A percentile compares a stretch with the other conserved stretches of the same genome.
These are phyloP conservation scores for Oxyura jamaicensis DNA, from an alignment of 2,113 vertebrate species.

Conservation along the genomic window DNA sequence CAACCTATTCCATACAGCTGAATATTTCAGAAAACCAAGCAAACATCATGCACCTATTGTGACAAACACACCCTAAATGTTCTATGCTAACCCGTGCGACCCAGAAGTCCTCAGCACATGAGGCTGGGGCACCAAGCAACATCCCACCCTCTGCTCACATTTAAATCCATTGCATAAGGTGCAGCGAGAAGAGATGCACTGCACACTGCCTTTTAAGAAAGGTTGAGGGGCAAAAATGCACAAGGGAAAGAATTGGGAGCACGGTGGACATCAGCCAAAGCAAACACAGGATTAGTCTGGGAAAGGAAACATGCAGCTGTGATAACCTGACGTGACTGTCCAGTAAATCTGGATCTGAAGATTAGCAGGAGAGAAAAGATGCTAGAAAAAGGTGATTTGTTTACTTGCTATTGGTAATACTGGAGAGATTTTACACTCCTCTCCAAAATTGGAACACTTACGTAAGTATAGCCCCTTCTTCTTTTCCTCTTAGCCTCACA, in stretches of 20 bases:
- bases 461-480: neutral
- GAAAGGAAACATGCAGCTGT: neutral
- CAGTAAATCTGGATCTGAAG: neutral
- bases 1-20: neutral
- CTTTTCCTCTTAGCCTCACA: neutral
- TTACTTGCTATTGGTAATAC: neutral
- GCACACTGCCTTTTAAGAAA: neutral
- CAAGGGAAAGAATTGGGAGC: neutral
- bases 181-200: neutral
- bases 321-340: neutral
- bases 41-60: rapidly evolving
- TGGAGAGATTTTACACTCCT: neutral
- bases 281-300: rapidly evolving
- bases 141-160: neutral
- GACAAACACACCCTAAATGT: neutral
- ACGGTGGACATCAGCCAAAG: neutral
- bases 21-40: neutral
- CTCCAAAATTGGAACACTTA: neutral
- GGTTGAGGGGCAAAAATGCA: neutral
- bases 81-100: neutral
- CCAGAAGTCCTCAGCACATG: neutral
- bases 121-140: neutral
- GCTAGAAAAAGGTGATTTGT: neutral
- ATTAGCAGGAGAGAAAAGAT: conserved; percentile 9
- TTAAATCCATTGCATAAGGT: neutral